Evolutionary conservation across 1,140 invertebrate genomes (phyloP).

Genomic region (Caenorhabditis inopinata): DNA sequence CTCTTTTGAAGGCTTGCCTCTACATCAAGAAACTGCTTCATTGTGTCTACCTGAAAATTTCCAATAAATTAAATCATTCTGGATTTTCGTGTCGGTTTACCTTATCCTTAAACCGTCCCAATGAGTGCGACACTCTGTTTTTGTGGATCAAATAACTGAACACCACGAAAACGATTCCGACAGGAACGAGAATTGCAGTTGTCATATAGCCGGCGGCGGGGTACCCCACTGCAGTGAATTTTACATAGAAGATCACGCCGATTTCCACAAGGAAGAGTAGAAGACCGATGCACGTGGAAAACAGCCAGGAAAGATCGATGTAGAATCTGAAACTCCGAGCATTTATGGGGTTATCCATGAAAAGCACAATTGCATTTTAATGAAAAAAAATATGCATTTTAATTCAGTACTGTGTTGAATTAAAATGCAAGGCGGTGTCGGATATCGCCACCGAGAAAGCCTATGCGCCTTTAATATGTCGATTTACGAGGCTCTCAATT

Average conservation of each 20-base stretch:
- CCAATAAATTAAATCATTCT: background rate
- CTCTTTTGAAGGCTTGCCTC: slow-evolving; percentile 11
- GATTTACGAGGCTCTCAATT: too few species aligned
- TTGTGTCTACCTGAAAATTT: slow-evolving; percentile 39
- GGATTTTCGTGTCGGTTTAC: too few species aligned
- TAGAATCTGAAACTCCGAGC: slow-evolving; percentile 73
- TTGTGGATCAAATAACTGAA: slow-evolving; percentile 63
- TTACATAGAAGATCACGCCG: slow-evolving; percentile 85
- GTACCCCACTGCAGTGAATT: slow-evolving; percentile 66
- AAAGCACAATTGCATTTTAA: too few species aligned
- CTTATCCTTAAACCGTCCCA: slow-evolving; percentile 62
- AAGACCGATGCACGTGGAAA: slow-evolving; percentile 88
- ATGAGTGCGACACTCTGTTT: slow-evolving; percentile 55
- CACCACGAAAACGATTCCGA: slow-evolving; percentile 60
- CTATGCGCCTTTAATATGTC: too few species aligned
- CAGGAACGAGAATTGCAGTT: slow-evolving; percentile 65
- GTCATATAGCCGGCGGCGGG: slow-evolving; percentile 59
- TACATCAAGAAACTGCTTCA: slow-evolving; percentile 36
- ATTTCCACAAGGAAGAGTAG: slow-evolving; percentile 90
- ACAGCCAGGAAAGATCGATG: slow-evolving; percentile 94
- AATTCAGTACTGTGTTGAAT: too few species aligned
- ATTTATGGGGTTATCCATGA: too few species aligned
- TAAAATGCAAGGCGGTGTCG: too few species aligned
- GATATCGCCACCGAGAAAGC: too few species aligned
- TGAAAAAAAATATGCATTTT: too few species aligned